Percentiles rank a stretch among this genome's conserved stretches.
Evolutionary conservation across 2,888 invertebrate species (phyloP).

Genomic region (Drosophila histrio): DNA sequence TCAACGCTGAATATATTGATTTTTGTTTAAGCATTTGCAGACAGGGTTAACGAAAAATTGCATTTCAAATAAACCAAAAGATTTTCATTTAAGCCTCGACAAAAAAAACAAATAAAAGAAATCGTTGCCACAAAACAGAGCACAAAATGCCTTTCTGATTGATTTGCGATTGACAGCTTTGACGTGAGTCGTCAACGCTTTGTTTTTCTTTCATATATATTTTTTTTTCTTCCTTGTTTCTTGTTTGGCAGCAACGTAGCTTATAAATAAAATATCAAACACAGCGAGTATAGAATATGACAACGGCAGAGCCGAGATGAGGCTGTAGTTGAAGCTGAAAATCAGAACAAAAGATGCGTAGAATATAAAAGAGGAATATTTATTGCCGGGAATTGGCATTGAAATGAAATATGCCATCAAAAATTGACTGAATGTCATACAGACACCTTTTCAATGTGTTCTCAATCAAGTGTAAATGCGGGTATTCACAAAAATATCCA

Average conservation of each 20-base stretch:
- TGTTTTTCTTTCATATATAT: conserved; percentile 18
- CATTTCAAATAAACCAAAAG: conserved; percentile 24
- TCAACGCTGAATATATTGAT: conserved; percentile 42
- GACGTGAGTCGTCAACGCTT: conserved; percentile 64
- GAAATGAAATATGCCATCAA: conserved; percentile 75
- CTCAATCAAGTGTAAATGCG: conserved; percentile 70
- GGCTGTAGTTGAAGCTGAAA: conserved; percentile 20
- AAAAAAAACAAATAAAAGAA: conserved; percentile 17
- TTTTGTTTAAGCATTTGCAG: conserved; percentile 23
- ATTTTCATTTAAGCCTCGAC: conserved; percentile 23
- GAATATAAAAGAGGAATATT: conserved; percentile 58
- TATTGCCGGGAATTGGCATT: conserved; percentile 66
- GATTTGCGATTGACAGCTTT: conserved; percentile 76
- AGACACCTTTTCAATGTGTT: conserved; percentile 68
- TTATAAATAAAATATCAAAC: conserved; percentile 75
- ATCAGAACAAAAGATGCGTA: conserved; percentile 32
- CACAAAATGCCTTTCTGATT: conserved; percentile 70
- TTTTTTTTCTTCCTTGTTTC: conserved; percentile 17
- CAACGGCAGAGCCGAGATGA: neutral
- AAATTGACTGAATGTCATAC: conserved; percentile 67
- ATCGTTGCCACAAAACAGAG: conserved; percentile 45
- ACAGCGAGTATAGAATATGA: neutral
- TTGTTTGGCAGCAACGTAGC: conserved; percentile 34
- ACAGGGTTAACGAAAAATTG: neutral
- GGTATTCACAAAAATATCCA: conserved; percentile 30